Percentiles rank a stretch among this genome's conserved stretches.
Evolutionary conservation across 2,113 vertebrate genomes (phyloP).

Genomic region (Redunca redunca): DNA sequence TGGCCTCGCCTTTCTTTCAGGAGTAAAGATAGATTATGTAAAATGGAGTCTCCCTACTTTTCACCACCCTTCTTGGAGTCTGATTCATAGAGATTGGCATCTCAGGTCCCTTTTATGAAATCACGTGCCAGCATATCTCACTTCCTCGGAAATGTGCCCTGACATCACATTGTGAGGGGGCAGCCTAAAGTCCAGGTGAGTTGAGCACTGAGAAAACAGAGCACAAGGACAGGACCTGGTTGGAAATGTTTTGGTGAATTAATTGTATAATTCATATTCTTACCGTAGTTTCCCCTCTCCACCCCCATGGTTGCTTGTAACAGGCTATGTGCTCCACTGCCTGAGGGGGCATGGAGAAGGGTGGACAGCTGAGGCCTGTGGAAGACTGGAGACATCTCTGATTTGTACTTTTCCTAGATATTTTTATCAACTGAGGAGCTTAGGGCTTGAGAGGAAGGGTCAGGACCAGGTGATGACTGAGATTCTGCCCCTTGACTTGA

Average conservation of each 20-base stretch:
- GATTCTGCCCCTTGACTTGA: not conserved
- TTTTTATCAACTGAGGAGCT: not conserved
- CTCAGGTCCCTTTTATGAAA: not conserved
- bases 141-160: not conserved
- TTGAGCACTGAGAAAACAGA: not conserved
- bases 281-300: not conserved
- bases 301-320: not conserved
- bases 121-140: too few relatives aligned
- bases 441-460: not conserved
- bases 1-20: not conserved
- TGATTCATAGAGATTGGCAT: not conserved
- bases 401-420: not conserved
- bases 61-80: not conserved
- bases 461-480: not conserved
- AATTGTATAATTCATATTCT: not conserved
- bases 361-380: not conserved
- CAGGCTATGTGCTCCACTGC: not conserved
- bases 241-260: not conserved
- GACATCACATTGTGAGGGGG: not conserved
- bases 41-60: not conserved
- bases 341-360: not conserved
- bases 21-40: not conserved
- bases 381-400: not conserved
- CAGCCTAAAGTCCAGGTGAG: not conserved
- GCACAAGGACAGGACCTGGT: not conserved